Base-by-base conservation (phyloP, 2,797 vertebrate species). In the Menidia menidia region DNA sequence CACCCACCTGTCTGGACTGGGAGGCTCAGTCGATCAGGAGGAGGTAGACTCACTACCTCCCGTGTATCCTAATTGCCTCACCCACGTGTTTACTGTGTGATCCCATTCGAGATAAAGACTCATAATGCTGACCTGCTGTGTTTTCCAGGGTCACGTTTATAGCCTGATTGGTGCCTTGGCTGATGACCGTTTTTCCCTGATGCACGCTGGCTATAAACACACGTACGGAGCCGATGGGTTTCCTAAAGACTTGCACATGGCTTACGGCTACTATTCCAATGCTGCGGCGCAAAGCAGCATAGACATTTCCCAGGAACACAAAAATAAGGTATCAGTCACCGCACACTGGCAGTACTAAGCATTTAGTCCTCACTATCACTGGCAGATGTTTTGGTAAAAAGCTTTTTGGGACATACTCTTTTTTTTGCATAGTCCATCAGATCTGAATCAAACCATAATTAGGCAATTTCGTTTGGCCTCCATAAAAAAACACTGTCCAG, bases 131-230 rank as follows among this genome's bases (percentile, higher is more conserved):
- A 68, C 18, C 18, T 8, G 6, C 16, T 31, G 10, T 89, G 75
- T 90, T 82, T 90, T 74, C 73, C 89, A 98, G 97, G 97, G 96
- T 57, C 94, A 97, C n/a, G 81, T 96, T 39, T 98, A 97, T 59
- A 97, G 96, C 88, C 88, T 98, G 90, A 93, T 97, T 42, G 96
- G 94, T 0, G 96, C 95, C 31, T 92, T 93, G 43, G 94, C 89
- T 4, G 94, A 94, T 0, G 92, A 96, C 50, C 95, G 94, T 3
- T 92, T 98, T n/a, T 91, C 95, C 62, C 92, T 97, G 68, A 94
- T 98, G 95, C 97, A 96, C 81, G 93, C 96, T 61, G 97, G 96
- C 44, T 98, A 98, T 87, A 98, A 98, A 82, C 97, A 99, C 89
- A 89, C 94, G 68, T 94, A 96, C 77, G 97, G 97, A 42, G 83